Percentiles rank a stretch among this genome's conserved stretches.
These are phyloP conservation scores for Camelus bactrianus DNA, from an alignment of 2,113 vertebrate species.

Conservation along the genomic window DNA sequence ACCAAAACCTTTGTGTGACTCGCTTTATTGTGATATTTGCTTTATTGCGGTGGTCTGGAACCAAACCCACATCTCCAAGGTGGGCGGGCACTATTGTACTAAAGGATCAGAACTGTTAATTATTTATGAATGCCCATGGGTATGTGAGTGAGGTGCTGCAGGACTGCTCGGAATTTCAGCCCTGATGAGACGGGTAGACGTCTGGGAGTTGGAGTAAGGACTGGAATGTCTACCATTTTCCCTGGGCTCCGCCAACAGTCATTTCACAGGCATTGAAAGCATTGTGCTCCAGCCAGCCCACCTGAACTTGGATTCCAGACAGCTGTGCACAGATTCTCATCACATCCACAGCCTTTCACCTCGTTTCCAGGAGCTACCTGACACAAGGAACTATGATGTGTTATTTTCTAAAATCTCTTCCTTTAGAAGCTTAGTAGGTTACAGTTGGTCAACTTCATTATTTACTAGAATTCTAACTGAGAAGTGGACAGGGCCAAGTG, in stretches of 20 bases:
- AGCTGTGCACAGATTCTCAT: not conserved
- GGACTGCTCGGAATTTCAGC: constrained; percentile 7
- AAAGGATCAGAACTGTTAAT: not conserved
- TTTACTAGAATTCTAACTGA: not conserved
- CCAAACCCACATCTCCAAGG: not conserved
- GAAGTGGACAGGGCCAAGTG: not conserved
- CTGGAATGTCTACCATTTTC: constrained; percentile 73
- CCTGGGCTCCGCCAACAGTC: constrained; percentile 34
- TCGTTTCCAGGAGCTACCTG: not conserved
- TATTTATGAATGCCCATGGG: not conserved
- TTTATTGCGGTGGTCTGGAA: not conserved
- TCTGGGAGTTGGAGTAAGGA: constrained; percentile 39
- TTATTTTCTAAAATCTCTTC: constrained; percentile 21
- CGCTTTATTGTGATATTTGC: not conserved
- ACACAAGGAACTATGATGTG: not conserved
- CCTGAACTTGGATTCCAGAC: constrained; percentile 57
- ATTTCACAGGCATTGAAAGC: not conserved
- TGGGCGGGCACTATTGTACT: not conserved
- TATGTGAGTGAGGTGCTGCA: not conserved
- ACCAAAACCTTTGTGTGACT: not conserved
- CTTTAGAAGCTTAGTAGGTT: not conserved
- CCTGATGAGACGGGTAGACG: constrained; percentile 48
- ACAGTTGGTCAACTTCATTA: not conserved
- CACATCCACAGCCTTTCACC: constrained; percentile 2
- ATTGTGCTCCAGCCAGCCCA: constrained; percentile 71